A percentile compares a stretch with the other conserved stretches of the same genome.
phyloP scores from a whole-genome alignment of 2,888 invertebrate genomes.

The Entomobrya multifasciata region DNA sequence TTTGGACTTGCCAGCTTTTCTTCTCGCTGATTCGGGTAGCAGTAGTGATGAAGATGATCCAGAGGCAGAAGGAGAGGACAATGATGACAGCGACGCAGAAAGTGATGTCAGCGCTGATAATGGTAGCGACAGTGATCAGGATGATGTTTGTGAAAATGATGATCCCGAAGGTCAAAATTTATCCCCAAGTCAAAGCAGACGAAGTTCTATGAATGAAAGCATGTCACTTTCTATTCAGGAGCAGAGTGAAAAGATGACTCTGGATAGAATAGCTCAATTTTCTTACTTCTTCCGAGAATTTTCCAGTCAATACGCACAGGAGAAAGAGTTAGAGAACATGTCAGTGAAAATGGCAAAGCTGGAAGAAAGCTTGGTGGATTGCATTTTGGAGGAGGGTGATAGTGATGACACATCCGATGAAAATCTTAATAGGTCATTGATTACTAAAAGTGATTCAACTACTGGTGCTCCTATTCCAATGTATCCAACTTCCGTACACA shows the following conservation, averaged over 20 bases:
- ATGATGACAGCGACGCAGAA: conserved; percentile 75
- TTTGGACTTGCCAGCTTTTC: neutral
- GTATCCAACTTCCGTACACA: conserved; percentile 68
- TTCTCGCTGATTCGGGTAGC: conserved; percentile 51
- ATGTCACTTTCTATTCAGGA: neutral
- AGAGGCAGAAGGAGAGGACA: conserved; percentile 62
- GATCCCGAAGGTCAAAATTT: conserved; percentile 80
- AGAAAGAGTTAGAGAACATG: neutral
- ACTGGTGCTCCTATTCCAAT: neutral
- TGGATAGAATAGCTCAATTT: conserved; percentile 43
- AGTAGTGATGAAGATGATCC: conserved; percentile 65
- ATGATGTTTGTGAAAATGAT: conserved; percentile 79
- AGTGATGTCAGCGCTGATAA: conserved; percentile 44
- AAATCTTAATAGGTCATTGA: too few species aligned
- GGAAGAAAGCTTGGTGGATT: conserved; percentile 25
- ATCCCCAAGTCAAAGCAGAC: conserved; percentile 4
- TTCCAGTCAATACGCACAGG: conserved; percentile 38
- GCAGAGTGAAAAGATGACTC: conserved; percentile 8
- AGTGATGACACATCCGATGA: neutral
- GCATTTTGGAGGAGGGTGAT: conserved; percentile 31
- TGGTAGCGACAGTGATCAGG: conserved; percentile 73
- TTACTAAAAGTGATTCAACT: conserved; percentile 1
- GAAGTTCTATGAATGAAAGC: neutral
- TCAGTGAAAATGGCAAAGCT: conserved; percentile 24
- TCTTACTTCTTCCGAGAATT: conserved; percentile 57